These are phyloP conservation scores for Macrotus californicus DNA, from an alignment of 2,113 vertebrate genomes.

Conservation along the genomic window DNA sequence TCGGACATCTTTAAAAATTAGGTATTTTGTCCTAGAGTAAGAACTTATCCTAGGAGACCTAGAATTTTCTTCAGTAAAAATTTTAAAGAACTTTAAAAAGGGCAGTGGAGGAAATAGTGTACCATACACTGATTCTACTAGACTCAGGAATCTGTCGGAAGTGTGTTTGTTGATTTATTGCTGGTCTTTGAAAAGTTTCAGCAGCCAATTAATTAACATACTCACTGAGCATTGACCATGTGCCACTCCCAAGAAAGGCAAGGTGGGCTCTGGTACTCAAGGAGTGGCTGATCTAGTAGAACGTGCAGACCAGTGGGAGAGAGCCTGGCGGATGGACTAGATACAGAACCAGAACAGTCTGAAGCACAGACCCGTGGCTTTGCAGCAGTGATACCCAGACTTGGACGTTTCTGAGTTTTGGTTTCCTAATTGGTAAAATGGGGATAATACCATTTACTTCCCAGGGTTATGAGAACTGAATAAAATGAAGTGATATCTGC, in stretches of 20 bases:
- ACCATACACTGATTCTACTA: not conserved
- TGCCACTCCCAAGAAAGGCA: not conserved
- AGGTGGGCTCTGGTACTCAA: not conserved
- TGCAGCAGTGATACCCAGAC: too few relatives aligned
- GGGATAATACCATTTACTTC: not conserved
- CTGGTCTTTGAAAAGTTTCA: not conserved
- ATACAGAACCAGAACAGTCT: not conserved
- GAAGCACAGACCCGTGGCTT: not conserved
- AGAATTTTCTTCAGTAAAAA: not conserved
- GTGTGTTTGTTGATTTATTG: not conserved
- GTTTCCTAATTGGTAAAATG: not conserved
- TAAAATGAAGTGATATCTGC: not conserved
- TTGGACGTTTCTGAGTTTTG: not conserved
- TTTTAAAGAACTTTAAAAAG: not conserved
- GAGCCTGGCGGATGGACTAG: not conserved
- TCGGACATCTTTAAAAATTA: not conserved
- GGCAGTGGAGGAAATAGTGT: not conserved
- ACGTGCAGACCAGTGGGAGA: not conserved
- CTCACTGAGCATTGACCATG: not conserved
- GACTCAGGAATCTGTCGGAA: not conserved
- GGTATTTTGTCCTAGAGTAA: not conserved
- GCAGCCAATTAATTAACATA: not conserved
- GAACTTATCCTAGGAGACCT: not conserved
- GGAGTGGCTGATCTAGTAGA: not conserved
- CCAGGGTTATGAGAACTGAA: not conserved